These are phyloP conservation scores for Cossypha caffra DNA, from an alignment of 2,797 vertebrate genomes.

Conservation along the genomic window DNA sequence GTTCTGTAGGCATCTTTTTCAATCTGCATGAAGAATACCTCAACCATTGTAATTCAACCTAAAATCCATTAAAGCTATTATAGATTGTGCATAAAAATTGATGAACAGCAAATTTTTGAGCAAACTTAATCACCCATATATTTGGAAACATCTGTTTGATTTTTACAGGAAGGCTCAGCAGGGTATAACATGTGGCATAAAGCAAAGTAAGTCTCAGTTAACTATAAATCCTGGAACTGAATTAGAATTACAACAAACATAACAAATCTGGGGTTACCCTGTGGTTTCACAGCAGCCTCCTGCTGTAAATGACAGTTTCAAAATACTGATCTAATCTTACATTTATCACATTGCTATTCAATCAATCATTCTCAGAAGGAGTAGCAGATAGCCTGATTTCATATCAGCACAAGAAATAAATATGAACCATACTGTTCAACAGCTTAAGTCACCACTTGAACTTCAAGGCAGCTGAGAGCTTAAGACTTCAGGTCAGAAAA, in stretches of 20 bases:
- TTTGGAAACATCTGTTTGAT: background rate
- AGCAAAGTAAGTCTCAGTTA: background rate
- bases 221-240: background rate
- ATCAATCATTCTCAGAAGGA: background rate
- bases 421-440: background rate
- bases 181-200: background rate
- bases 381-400: background rate
- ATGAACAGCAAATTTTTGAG: background rate
- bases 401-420: background rate
- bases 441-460: background rate
- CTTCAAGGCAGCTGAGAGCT: background rate
- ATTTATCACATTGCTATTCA: background rate
- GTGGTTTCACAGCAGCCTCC: background rate
- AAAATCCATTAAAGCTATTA: background rate
- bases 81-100: background rate
- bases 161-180: background rate
- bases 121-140: background rate
- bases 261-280: background rate
- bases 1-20: background rate
- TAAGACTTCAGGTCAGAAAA: background rate
- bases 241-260: background rate
- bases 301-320: background rate
- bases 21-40: background rate
- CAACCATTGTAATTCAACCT: background rate
- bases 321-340: background rate